Evolutionary conservation across 2,797 vertebrate species (phyloP).

Genomic region (Podargus strigoides): DNA sequence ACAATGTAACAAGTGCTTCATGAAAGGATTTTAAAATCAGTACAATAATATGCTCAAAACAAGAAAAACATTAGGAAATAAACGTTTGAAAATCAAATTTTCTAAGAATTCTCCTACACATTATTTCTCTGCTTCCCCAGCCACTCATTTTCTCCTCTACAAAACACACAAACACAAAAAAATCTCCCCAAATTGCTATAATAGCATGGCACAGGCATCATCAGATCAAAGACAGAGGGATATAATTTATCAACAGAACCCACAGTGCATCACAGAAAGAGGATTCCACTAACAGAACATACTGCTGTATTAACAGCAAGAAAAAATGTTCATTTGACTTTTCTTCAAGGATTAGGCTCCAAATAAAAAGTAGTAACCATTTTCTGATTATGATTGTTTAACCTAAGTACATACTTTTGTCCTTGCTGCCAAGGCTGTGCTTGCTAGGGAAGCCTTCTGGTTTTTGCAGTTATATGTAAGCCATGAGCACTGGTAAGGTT

Average conservation of each 20-base stretch:
- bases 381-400: not conserved
- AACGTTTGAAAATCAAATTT: not conserved
- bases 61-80: not conserved
- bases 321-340: not conserved
- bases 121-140: not conserved
- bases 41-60: not conserved
- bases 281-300: not conserved
- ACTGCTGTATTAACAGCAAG: not conserved
- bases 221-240: not conserved
- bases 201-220: not conserved
- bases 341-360: not conserved
- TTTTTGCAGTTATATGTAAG: not conserved
- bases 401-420: not conserved
- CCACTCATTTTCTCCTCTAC: not conserved
- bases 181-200: not conserved
- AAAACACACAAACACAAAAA: not conserved
- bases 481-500: not conserved
- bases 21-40: slow-evolving; percentile 26
- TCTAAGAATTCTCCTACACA: not conserved
- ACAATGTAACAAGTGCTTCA: not conserved
- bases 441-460: not conserved
- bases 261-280: not conserved
- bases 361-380: not conserved
- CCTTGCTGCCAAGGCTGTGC: not conserved
- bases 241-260: not conserved